Base-by-base conservation (phyloP, 2,888 invertebrate species). In the Phyllotreta cruciferae region DNA sequence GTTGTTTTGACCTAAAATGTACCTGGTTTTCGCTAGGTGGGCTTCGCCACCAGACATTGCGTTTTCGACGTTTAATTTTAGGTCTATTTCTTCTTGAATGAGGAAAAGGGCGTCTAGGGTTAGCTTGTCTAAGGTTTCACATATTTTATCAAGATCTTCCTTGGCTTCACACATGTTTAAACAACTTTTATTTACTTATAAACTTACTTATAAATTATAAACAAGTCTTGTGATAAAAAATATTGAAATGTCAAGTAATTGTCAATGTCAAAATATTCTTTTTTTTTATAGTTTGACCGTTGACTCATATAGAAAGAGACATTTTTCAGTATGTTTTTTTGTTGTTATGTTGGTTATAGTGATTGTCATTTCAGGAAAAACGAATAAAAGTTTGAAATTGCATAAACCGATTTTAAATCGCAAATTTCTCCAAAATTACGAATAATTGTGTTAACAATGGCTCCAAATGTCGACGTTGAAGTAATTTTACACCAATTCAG, bases 21-120 rank as follows among this genome's bases (percentile, higher is more conserved):
- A 92, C 55, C 92, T 85, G 1, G 88, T 83, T 77, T 94, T 93
- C 0, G 93, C 93, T 50, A 94, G 79, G 71, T 91, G 86, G 47
- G 89, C 84, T 76, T 88, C 88, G 0, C 92, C 93, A 71, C 86
- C 86, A 58, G 88, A 87, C 71, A 90, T 86, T 52, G 84, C 81
- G 7, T 85, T 85, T 80, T 94, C 92, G 61, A 93, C 84, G 68
- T 87, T 86, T 1, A 92, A 73, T 77, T 89, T 90, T 34, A 85
- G 81, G 52, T 82, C 80, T 66, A 93, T 85, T 75, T 90, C 87
- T 70, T 91, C 87, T 78, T 94, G 90, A 78, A 92, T 88, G 39
- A 93, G 79, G 71, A 88, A 86, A 61, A 94, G 79, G 69, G 90
- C 86, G 68, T 85, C 86, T 50, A 94, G 66, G n/a, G 87, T 82